These are phyloP conservation scores for Daubentonia madagascariensis DNA, from an alignment of 2,113 vertebrate genomes.

Conservation along the genomic window DNA sequence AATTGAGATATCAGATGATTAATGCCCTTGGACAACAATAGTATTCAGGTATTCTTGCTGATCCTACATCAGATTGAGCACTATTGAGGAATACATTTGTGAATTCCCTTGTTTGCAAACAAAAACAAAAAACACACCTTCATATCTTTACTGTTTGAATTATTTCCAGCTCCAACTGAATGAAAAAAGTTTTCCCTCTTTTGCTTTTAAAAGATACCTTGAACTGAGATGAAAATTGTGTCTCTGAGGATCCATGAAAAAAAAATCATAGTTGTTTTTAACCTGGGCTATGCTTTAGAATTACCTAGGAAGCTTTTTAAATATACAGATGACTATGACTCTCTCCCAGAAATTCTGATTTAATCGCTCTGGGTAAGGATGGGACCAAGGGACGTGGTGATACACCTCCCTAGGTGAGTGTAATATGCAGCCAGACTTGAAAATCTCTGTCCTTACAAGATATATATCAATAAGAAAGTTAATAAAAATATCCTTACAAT, in stretches of 20 bases:
- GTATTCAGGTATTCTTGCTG: background rate
- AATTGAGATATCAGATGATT: background rate
- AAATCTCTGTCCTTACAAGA: background rate
- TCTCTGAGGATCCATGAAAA: background rate
- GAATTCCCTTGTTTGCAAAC: background rate
- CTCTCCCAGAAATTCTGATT: constrained; percentile 7
- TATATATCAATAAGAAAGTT: background rate
- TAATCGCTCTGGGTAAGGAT: background rate
- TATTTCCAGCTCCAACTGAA: background rate
- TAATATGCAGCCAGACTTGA: background rate
- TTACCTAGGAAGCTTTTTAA: background rate
- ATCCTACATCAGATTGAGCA: background rate
- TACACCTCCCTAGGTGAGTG: background rate
- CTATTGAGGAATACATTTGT: background rate
- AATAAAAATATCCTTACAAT: background rate
- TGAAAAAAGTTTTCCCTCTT: background rate
- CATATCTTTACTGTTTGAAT: background rate
- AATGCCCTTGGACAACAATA: background rate
- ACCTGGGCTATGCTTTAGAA: background rate
- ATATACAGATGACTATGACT: background rate
- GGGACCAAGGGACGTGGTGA: background rate
- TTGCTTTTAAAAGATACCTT: background rate
- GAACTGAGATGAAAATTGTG: background rate
- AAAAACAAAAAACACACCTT: background rate
- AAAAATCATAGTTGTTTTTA: constrained; percentile 8